phyloP scores from a whole-genome alignment of 2,113 vertebrate genomes.

The Alaudala cheleensis region DNA sequence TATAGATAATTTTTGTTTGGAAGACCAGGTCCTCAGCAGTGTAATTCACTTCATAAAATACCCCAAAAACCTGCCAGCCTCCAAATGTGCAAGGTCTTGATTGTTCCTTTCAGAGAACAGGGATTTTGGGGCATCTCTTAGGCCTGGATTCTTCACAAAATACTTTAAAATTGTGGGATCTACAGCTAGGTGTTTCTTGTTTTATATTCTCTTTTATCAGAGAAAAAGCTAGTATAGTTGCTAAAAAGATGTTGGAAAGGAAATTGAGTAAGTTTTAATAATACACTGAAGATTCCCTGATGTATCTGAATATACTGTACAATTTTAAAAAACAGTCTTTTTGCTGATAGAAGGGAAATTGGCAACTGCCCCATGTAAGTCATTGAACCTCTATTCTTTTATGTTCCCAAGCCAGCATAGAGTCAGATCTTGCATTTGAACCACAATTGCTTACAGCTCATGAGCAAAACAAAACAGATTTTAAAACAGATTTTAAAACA shows the following conservation, averaged over 20 bases:
- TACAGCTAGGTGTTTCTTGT: not conserved
- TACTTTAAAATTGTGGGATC: not conserved
- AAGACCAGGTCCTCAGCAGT: not conserved
- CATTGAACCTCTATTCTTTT: not conserved
- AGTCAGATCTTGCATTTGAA: not conserved
- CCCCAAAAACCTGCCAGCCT: rapidly evolving
- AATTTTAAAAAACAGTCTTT: not conserved
- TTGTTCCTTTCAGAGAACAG: not conserved
- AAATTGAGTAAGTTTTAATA: not conserved
- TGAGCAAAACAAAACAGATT: not conserved
- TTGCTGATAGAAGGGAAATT: not conserved
- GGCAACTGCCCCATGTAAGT: not conserved
- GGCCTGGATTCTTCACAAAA: not conserved
- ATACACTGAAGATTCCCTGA: not conserved
- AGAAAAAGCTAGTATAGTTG: not conserved
- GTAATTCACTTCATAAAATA: not conserved
- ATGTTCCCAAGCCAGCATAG: not conserved
- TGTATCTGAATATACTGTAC: not conserved
- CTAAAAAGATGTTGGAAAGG: not conserved
- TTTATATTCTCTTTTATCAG: not conserved
- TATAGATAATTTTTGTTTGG: not conserved
- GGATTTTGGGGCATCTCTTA: not conserved
- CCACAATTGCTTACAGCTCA: not conserved
- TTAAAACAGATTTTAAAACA: not conserved
- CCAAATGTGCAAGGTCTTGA: not conserved